Evolutionary conservation across 2,888 invertebrate species (phyloP).

Genomic region (Bugula neritina): DNA sequence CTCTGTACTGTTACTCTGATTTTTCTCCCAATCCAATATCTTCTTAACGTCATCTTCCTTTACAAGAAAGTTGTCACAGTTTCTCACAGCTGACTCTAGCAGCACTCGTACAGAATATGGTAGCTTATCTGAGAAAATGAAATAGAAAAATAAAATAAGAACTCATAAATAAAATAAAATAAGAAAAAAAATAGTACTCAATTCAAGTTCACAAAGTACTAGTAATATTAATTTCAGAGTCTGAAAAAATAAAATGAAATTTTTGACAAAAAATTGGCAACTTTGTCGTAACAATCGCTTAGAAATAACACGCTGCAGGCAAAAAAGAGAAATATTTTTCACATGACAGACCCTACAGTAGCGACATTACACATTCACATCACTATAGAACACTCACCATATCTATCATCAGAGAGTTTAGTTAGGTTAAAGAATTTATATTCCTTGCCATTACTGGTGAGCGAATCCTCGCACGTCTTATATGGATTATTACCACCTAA

Average conservation of each 20-base stretch:
- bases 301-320: no score
- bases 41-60: conserved; percentile 70
- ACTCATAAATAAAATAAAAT: not conserved
- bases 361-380: no score
- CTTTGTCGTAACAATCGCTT: no score
- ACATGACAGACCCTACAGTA: no score
- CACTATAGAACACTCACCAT: no score
- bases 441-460: conserved; percentile 54
- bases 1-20: conserved; percentile 72
- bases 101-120: conserved; percentile 88
- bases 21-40: conserved; percentile 79
- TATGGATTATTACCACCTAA: conserved; percentile 36
- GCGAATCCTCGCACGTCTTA: conserved; percentile 32
- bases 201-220: no score
- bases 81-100: conserved; percentile 88
- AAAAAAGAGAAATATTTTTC: no score
- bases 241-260: no score
- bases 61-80: conserved; percentile 92
- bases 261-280: no score
- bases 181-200: not conserved
- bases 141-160: no score
- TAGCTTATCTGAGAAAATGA: conserved; percentile 56
- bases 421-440: conserved; percentile 76
- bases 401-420: conserved; percentile 66
- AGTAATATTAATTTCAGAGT: no score